Evolutionary conservation across 2,797 vertebrate genomes (phyloP).

Genomic region (Etheostoma nigrum): DNA sequence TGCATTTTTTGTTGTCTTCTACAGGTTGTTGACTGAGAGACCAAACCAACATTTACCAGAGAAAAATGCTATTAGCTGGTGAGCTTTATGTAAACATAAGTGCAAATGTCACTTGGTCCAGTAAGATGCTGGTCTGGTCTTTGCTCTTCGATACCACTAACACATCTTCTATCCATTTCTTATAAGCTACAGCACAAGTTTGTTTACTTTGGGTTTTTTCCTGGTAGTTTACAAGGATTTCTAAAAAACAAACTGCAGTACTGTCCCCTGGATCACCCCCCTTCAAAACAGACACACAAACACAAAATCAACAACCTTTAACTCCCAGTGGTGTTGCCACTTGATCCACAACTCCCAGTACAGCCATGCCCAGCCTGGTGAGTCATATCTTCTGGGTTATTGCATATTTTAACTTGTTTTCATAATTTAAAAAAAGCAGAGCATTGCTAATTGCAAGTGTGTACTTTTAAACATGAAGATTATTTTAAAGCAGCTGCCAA

Average conservation of each 20-base stretch:
- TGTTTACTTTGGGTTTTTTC: background rate
- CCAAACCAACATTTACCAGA: too few relatives aligned
- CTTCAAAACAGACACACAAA: background rate
- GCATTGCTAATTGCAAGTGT: background rate
- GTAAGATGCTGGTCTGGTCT: background rate
- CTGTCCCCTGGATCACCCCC: background rate
- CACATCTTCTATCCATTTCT: background rate
- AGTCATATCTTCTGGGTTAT: background rate
- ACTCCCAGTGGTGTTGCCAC: background rate
- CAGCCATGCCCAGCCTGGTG: background rate
- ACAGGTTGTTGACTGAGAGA: background rate
- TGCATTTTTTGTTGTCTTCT: background rate
- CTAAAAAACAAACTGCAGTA: background rate
- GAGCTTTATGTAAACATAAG: background rate
- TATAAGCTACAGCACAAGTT: background rate
- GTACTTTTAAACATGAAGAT: background rate
- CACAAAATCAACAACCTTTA: background rate
- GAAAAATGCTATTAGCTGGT: too few relatives aligned
- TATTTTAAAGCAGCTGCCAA: slow-evolving; percentile 2
- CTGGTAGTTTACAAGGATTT: background rate
- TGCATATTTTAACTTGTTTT: background rate
- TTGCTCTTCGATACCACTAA: background rate
- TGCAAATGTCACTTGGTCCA: background rate
- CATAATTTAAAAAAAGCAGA: background rate
- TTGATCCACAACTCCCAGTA: background rate